Base-by-base conservation (phyloP, 2,888 invertebrate species). In the Eledone cirrhosa region DNA sequence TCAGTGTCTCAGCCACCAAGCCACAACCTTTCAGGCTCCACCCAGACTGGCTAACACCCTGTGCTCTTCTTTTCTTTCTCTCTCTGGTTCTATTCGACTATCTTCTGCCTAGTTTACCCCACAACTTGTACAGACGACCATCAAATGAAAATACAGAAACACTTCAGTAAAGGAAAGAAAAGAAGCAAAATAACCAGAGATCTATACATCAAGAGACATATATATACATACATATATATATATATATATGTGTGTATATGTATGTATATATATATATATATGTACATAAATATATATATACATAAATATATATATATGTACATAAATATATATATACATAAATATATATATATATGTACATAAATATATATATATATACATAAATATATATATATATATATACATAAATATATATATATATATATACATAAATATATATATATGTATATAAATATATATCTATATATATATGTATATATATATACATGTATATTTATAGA, bases 121-220 rank as follows among this genome's bases (percentile, higher is more conserved):
- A n/a, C n/a, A n/a, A n/a, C n/a, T n/a, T n/a, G n/a, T n/a, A n/a
- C n/a, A n/a, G n/a, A n/a, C n/a, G n/a, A n/a, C n/a, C n/a, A n/a
- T n/a, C n/a, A n/a, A n/a, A n/a, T 13, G 59, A 24, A 47, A 59
- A 65, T 48, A 76, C 31, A 63, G 63, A 75, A 1, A 48, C 63
- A 65, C 19, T 48, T 22, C 63, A 24, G 19, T 22, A 48, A 24
- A 33, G n/a, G 27, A 47, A 77, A 48, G 27, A 76, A 59, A 22
- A 48, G 33, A 41, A 31, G 22, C 7, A 33, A 33, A 41, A 69
- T 29, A 77, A 29, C 69, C 41, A 69, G 24, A 59, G 53, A 69
- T 48, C 76, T 69, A 77, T 63, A 78, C 48, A 74, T 41, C 77
- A 47, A 79, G 29, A 72, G 53, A 77, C 19, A 67, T 27, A 24